These are phyloP conservation scores for Sitodiplosis mosellana DNA, from an alignment of 1,140 invertebrate species.

Conservation along the genomic window DNA sequence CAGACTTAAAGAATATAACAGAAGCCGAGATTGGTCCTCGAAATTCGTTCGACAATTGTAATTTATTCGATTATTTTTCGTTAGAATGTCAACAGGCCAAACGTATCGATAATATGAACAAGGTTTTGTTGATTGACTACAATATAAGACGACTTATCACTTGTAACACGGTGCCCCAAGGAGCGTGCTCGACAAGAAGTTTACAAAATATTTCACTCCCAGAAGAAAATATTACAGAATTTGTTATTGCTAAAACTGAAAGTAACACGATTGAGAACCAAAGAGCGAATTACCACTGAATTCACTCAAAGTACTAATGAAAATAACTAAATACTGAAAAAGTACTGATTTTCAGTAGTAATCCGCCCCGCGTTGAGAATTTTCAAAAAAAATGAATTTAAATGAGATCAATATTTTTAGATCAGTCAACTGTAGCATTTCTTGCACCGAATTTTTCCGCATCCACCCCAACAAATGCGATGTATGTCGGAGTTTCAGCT, in stretches of 20 bases:
- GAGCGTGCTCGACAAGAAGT: slow-evolving; percentile 74
- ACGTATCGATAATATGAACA: slow-evolving; percentile 82
- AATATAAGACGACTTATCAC: slow-evolving; percentile 73
- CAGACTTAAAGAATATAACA: slow-evolving; percentile 60
- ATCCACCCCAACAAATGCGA: slow-evolving; percentile 71
- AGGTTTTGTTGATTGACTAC: slow-evolving; percentile 88
- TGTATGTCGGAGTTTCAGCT: slow-evolving; percentile 94
- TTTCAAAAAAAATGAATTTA: too few relatives aligned
- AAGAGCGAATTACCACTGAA: too few relatives aligned
- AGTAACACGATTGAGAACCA: too few relatives aligned
- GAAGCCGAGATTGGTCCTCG: slow-evolving; percentile 73
- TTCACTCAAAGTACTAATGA: too few relatives aligned
- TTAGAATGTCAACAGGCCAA: slow-evolving; percentile 43
- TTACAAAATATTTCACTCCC: slow-evolving; percentile 75
- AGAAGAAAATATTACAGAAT: slow-evolving; percentile 56
- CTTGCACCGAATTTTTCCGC: slow-evolving; percentile 83
- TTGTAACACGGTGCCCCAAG: slow-evolving; percentile 82
- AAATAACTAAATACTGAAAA: too few relatives aligned
- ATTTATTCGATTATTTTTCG: slow-evolving; percentile 66
- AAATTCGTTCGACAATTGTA: slow-evolving; percentile 76
- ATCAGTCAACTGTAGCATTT: slow-evolving; percentile 86
- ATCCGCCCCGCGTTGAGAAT: too few relatives aligned
- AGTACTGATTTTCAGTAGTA: too few relatives aligned
- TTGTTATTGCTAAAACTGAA: slow-evolving; percentile 88
- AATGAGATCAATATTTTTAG: too few relatives aligned